Evolutionary conservation across 2,113 vertebrate species (phyloP), one percentile per base, ranked within the genome.

Genomic region (Cepphus grylle): DNA sequence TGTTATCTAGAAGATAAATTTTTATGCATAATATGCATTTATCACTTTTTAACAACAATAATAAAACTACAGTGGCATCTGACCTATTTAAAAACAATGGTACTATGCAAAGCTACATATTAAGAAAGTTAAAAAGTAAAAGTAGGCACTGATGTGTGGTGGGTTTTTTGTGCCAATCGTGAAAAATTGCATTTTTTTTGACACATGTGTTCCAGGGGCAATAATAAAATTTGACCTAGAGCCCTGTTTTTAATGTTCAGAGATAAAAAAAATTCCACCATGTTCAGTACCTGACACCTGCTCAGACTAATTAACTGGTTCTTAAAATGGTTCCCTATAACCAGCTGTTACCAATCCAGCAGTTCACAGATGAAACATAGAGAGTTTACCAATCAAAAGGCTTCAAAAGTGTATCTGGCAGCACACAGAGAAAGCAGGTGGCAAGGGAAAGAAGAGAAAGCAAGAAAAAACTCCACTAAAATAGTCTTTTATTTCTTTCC

Each of bases 1-100:
- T 99, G 90, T 99, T 99, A 98, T 99, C 99, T 99, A 95, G 91
- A 97, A 98, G 36, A 96, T 30, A 81, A 96, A 96, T 78, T 66
- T 40, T 73, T 17, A 56, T 59, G 12, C 11, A 43, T 86, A 11
- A 83, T 66, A 47, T 0, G 3, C 4, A 56, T 36, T 71, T 66
- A 36, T 59, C 18, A 20, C 25, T 56, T 77, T 72, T 23, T 15
- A 72, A 40, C 5, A 49, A 21, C 5, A 71, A 58, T 27, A 69
- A 9, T 40, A 80, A 77, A 66, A 40, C 32, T 78, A 32, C 14
- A 42, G 30, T 78, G 42, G 23, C 53, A 86, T 66, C 26, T 73
- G 61, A 66, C 11, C 4, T 71, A 19, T 62, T 86, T 88, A 55
- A 87, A 76, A 83, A 9, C 22, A 88, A 34, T 9, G 1, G 3